Evolutionary conservation across 2,113 vertebrate genomes (phyloP).

Genomic region (Dicrurus megarhynchus): DNA sequence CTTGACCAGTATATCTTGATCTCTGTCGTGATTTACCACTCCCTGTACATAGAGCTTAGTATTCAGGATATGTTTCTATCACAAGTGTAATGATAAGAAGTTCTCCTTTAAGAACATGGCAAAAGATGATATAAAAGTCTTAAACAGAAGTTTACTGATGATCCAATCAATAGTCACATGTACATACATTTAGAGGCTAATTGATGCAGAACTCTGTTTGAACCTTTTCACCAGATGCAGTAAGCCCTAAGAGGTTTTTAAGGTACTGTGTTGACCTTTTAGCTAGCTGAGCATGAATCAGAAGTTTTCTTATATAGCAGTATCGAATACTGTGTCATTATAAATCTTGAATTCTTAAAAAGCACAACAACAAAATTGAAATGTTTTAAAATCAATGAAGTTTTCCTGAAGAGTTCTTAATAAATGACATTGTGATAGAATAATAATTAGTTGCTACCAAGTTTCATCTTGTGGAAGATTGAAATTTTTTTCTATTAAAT

Average conservation of each 20-base stretch:
- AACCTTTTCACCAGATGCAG: background rate
- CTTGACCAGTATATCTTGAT: background rate
- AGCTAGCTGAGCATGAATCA: background rate
- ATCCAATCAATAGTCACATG: background rate
- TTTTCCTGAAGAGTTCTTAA: background rate
- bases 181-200: background rate
- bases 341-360: background rate
- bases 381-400: background rate
- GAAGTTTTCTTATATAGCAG: background rate
- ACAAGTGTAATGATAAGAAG: background rate
- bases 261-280: background rate
- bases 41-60: background rate
- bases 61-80: background rate
- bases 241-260: background rate
- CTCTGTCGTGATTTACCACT: background rate
- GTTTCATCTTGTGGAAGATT: background rate
- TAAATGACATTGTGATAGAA: background rate
- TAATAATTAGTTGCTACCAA: background rate
- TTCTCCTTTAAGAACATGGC: background rate
- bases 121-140: background rate
- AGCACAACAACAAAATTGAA: background rate
- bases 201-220: background rate
- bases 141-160: background rate
- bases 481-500: background rate
- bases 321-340: background rate